phyloP scores from a whole-genome alignment of 2,113 vertebrate genomes.

The Ptilonorhynchus violaceus region DNA sequence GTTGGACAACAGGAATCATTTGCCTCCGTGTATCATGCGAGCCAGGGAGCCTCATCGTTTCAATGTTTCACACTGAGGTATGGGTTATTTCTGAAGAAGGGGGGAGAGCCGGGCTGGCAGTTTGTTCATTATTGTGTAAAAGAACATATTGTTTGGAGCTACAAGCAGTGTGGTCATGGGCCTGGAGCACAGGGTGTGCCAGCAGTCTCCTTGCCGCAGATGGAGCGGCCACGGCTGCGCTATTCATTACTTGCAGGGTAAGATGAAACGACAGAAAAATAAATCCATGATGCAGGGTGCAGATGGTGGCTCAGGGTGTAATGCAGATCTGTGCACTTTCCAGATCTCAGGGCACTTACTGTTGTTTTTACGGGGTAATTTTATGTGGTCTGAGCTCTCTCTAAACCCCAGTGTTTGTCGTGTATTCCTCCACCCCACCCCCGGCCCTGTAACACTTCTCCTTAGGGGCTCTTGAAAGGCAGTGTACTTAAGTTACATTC shows the following conservation, averaged over 20 bases:
- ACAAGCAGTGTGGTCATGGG: background rate
- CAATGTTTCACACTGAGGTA: background rate
- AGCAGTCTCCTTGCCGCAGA: background rate
- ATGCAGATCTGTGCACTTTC: background rate
- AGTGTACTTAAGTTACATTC: background rate
- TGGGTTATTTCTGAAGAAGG: background rate
- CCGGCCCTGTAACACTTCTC: background rate
- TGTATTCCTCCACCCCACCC: background rate
- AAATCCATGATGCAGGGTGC: background rate
- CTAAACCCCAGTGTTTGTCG: background rate
- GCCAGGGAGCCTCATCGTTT: background rate
- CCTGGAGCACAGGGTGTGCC: background rate
- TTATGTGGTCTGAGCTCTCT: background rate
- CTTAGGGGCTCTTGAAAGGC: background rate
- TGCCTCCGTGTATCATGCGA: accelerated
- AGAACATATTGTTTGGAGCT: background rate
- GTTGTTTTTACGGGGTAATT: background rate
- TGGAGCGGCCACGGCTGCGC: background rate
- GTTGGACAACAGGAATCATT: background rate
- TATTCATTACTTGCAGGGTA: background rate
- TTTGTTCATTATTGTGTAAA: background rate
- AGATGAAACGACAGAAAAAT: background rate
- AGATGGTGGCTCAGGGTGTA: background rate
- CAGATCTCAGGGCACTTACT: background rate
- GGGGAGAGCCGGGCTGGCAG: background rate